These are phyloP conservation scores for Catharus minimus DNA, from an alignment of 2,113 vertebrate species.

Conservation along the genomic window DNA sequence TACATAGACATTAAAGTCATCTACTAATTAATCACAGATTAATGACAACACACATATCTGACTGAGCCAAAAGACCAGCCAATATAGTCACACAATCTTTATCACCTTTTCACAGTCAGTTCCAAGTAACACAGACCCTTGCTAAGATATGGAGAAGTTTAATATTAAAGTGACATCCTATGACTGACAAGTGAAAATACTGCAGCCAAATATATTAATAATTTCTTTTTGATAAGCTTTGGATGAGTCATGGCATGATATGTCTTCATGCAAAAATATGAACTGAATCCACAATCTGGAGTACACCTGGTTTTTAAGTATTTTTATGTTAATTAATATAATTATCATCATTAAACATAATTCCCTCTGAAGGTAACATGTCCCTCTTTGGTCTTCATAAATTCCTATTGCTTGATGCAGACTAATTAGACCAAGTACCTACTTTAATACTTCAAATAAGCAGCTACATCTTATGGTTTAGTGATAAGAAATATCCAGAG, in stretches of 20 bases:
- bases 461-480: background rate
- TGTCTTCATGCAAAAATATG: background rate
- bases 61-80: background rate
- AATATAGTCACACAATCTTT: background rate
- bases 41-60: background rate
- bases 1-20: constrained; percentile 31
- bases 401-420: background rate
- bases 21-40: constrained; percentile 40
- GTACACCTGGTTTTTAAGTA: background rate
- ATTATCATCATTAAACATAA: background rate
- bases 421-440: background rate
- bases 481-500: constrained; percentile 12
- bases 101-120: background rate
- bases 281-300: background rate
- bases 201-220: background rate
- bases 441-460: background rate
- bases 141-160: background rate
- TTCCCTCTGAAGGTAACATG: background rate
- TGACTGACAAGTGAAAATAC: background rate
- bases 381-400: background rate
- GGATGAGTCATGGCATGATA: background rate
- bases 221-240: background rate
- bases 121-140: background rate
- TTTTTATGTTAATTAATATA: background rate
- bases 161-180: background rate